phyloP scores from a whole-genome alignment of 2,888 invertebrate species.

The Macrophya annulata region DNA sequence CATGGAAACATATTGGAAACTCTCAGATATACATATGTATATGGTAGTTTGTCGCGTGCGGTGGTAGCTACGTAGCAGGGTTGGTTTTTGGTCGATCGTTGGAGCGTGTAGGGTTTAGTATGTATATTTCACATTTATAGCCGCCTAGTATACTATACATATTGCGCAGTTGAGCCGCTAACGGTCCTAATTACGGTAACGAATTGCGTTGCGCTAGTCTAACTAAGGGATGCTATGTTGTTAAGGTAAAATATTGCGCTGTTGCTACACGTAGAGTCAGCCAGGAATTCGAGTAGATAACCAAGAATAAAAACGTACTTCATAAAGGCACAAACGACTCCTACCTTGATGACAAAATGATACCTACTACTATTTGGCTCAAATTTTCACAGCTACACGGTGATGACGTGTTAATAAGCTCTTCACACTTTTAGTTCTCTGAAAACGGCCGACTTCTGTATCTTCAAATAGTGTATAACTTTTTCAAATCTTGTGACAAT shows the following conservation, averaged over 20 bases:
- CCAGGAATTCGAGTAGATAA: constrained; percentile 4
- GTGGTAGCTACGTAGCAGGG: background rate
- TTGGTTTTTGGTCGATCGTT: constrained; percentile 34
- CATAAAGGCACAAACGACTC: background rate
- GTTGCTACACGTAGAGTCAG: background rate
- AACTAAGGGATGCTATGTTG: constrained; percentile 65
- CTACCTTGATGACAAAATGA: background rate
- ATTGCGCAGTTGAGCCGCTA: constrained; percentile 62
- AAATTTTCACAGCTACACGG: background rate
- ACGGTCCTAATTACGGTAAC: constrained; percentile 69
- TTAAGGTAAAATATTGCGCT: constrained; percentile 66
- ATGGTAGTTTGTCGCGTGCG: constrained; percentile 17
- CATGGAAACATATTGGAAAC: no score
- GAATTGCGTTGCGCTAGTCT: constrained; percentile 64
- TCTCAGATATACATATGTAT: no score
- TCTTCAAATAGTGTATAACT: background rate
- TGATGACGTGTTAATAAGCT: background rate
- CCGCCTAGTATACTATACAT: constrained; percentile 52
- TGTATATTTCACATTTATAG: constrained; percentile 49
- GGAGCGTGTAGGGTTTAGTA: constrained; percentile 36
- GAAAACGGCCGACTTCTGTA: background rate
- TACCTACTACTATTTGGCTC: background rate
- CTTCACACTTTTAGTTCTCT: background rate
- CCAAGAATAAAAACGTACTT: constrained; percentile 21
- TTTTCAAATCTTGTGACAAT: background rate